These are phyloP conservation scores for Campoplex nolae DNA, from an alignment of 2,888 invertebrate species.

Conservation along the genomic window DNA sequence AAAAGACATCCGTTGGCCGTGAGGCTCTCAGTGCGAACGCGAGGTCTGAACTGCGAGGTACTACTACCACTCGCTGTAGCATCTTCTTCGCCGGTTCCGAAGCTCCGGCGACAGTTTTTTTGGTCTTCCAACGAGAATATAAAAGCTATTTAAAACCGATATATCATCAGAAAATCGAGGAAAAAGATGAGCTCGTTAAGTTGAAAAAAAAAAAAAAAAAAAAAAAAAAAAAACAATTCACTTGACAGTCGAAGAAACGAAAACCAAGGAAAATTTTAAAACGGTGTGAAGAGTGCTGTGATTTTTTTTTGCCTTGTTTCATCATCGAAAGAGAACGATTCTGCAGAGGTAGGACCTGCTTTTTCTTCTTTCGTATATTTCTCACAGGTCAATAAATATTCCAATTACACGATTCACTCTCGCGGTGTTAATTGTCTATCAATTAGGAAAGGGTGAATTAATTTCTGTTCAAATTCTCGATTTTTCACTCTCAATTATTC, in stretches of 20 bases:
- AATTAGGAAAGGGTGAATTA: neutral
- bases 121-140: neutral
- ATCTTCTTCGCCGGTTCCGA: slow-evolving; percentile 51
- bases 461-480: neutral
- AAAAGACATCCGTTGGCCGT: slow-evolving; percentile 73
- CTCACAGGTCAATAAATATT: neutral
- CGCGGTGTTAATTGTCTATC: neutral
- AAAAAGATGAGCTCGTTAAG: slow-evolving; percentile 32
- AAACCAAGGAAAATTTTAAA: slow-evolving; percentile 55
- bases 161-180: neutral
- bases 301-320: slow-evolving; percentile 34
- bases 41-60: slow-evolving; percentile 69
- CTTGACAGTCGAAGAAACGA: slow-evolving; percentile 26
- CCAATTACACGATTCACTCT: neutral
- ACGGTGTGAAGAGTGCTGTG: slow-evolving; percentile 58
- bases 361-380: neutral
- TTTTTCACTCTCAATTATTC: neutral
- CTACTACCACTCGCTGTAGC: slow-evolving; percentile 49
- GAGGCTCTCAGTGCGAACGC: slow-evolving; percentile 73
- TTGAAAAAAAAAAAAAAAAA: slow-evolving; percentile 22
- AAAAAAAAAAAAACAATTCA: slow-evolving; percentile 1
- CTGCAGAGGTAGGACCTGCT: slow-evolving; percentile 56
- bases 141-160: neutral
- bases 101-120: slow-evolving; percentile 39
- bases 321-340: slow-evolving; percentile 13